These are phyloP conservation scores for Otolemur garnettii DNA, from an alignment of 2,113 vertebrate species.

Conservation along the genomic window DNA sequence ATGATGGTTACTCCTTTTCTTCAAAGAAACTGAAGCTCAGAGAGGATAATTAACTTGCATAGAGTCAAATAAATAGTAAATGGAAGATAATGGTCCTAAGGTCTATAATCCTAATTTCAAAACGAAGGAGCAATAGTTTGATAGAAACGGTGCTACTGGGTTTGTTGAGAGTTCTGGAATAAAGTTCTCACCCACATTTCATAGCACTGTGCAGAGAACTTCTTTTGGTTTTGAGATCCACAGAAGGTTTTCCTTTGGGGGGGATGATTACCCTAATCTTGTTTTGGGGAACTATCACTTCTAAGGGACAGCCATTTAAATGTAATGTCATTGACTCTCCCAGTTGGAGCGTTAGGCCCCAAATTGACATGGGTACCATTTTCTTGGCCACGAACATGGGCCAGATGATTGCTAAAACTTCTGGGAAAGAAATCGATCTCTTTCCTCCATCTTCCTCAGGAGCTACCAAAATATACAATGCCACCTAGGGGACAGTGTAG, in stretches of 20 bases:
- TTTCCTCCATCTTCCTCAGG: neutral
- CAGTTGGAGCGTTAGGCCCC: neutral
- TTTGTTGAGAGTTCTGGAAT: neutral
- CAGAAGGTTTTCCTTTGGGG: neutral
- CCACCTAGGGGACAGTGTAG: neutral
- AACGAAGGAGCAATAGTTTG: neutral
- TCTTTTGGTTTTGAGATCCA: neutral
- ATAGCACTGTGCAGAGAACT: neutral
- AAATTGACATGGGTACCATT: neutral
- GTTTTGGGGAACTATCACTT: neutral
- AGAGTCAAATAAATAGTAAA: neutral
- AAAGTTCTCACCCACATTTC: neutral
- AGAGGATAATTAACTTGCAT: neutral
- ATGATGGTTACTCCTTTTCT: neutral
- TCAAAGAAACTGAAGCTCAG: neutral
- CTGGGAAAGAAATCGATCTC: neutral
- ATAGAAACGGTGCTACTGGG: neutral
- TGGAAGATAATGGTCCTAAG: neutral
- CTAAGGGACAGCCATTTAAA: neutral
- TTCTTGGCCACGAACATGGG: neutral
- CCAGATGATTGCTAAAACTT: slow-evolving; percentile 20
- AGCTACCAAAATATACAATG: neutral
- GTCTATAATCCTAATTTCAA: neutral
- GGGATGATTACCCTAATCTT: neutral
- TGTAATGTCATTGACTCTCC: neutral